Base-by-base conservation (phyloP, 1,140 invertebrate genomes). In the Aphis gossypii region DNA sequence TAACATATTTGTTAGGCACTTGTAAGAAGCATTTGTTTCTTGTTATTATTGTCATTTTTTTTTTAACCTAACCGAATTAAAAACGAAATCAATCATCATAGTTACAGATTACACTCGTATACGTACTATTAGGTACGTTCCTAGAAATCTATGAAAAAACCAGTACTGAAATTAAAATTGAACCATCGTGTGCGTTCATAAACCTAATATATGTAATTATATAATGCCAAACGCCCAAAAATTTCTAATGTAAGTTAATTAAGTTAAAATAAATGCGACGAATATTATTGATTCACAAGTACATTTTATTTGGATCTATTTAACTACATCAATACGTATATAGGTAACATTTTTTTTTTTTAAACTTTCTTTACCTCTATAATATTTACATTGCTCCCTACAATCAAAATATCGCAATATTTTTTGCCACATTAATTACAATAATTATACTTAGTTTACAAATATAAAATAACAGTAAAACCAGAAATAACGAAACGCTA, bases 151-250 rank as follows among this genome's bases (percentile, higher is more conserved):
- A 56, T 25, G 38, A 25, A 35, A 89, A 56, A 89, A 89, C 87
- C 1, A 41, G 30, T 56, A 56, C 86, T 89, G 35, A 41, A 38
- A 83, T 46, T 86, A 11, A 25, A 86, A 86, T 86, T 46, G 21
- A 30, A 84, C 83, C 23, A 84, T 84, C n/a, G 48, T 46, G 48
- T 38, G n/a, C 23, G 48, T 82, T 21, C 7, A 41, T 84, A 84
- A 18, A n/a, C 4, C 30, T 84, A 84, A 87, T 87, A n/a, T 87
- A 87, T 87, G 18, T 48, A 87, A 87, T 87, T 48, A 87, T 23
- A 84, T 9, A 25, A 11, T 86, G 25, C 25, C 25, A 48, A 88
- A 35, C 8, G n/a, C 46, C 46, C n/a, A 35, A 88, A 54, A 35
- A 51, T 88, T 51, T 88, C 30, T 88, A 88, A 88, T 35, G 30